Percentiles rank a stretch among this genome's conserved stretches.
These are phyloP conservation scores for Ochropleura leucogaster DNA, from an alignment of 2,888 invertebrate species.

Conservation along the genomic window DNA sequence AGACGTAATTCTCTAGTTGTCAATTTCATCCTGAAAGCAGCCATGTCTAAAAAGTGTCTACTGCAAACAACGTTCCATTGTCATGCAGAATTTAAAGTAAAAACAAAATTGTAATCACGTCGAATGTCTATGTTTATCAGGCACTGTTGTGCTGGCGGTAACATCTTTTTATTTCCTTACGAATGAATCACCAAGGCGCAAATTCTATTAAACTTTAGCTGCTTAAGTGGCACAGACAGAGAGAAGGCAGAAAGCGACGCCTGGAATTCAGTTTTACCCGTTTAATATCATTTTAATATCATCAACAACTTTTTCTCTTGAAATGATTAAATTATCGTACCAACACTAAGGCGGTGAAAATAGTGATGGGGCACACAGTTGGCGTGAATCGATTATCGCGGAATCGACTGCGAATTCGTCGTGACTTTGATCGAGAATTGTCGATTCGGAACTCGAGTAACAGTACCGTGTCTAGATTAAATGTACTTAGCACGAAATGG, in stretches of 20 bases:
- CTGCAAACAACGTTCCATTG: background rate
- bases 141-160: background rate
- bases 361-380: conserved; percentile 15
- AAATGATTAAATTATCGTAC: conserved; percentile 42
- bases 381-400: conserved; percentile 5
- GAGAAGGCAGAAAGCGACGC: conserved; percentile 29
- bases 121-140: background rate
- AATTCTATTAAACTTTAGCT: conserved; percentile 53
- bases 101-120: background rate
- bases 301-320: conserved; percentile 18
- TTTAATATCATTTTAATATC: conserved; percentile 57
- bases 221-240: conserved; percentile 46
- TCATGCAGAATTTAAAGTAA: background rate
- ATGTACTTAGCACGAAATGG: conserved; percentile 16
- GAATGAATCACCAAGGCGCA: conserved; percentile 42
- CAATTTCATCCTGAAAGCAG: background rate
- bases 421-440: conserved; percentile 35
- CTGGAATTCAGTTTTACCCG: conserved; percentile 39
- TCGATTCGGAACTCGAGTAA: conserved; percentile 11
- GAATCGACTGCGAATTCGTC: conserved; percentile 5
- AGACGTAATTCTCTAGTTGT: background rate
- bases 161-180: conserved; percentile 13
- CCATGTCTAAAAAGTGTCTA: background rate
- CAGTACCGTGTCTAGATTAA: conserved; percentile 28
- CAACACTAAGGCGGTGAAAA: conserved; percentile 12